Evolutionary conservation across 2,888 invertebrate species (phyloP), one percentile per base, ranked within the genome.

Genomic region (Subacronicta megacephala): DNA sequence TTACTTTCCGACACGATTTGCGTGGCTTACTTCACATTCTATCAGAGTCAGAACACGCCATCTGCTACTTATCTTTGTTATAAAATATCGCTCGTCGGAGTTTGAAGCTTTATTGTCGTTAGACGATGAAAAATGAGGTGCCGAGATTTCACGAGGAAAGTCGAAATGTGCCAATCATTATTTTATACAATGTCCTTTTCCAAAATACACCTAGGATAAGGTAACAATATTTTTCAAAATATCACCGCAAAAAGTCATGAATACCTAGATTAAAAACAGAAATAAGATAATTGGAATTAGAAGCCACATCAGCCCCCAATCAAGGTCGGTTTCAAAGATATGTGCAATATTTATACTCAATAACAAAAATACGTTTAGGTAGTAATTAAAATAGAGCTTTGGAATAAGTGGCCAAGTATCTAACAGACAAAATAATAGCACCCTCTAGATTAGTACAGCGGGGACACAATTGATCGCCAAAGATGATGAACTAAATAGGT

Each of bases 291-390:
- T n/a, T n/a, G n/a, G 29, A 37, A 17, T 38, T 20, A 7, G 9
- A 55, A 50, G 42, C 33, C 29, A 54, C 36, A 6, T 20, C 26
- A 51, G 33, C 23, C 49, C 56, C 41, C 23, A 45, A 29, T 46
- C 15, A 70, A 58, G 58, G 46, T 70, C 42, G 33, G 42, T 47
- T 66, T 59, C 63, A 72, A 75, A 82, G 86, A 87, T 88, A 88
- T 84, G 88, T 85, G 63, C 78, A 79, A n/a, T 29, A 29, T 2
- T 75, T 77, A 72, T 69, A 74, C 61, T 50, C 70, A 71, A 66
- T 82, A 84, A 83, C 78, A 87, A 88, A 88, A 87, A 86, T 85
- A 85, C 67, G 10, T 70, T 63, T 40, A n/a, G n/a, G n/a, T n/a
- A 47, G 20, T 56, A 38, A 37, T 57, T 42, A 29, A 43, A 47